Base-by-base conservation (phyloP, 2,888 invertebrate genomes). In the Lasioglossum morio region DNA sequence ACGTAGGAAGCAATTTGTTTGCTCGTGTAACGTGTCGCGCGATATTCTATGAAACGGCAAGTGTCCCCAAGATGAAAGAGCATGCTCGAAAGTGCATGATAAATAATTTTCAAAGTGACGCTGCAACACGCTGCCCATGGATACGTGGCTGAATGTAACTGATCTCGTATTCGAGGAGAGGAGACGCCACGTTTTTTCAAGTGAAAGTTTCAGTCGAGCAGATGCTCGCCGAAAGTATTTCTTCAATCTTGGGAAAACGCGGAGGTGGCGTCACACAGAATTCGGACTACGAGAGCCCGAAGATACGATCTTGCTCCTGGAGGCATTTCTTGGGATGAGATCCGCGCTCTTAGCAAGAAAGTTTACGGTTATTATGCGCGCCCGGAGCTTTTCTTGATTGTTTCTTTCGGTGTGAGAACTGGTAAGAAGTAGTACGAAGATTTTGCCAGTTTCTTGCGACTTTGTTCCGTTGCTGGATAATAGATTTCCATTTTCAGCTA, bases 31-130 rank as follows among this genome's bases (percentile, higher is more conserved):
- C 16, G 66, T 46, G 75, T 76, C 66, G 30, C 57, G 34, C 19
- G 23, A 73, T 48, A 48, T 79, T 70, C n/a, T 19, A n/a, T 37
- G 46, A 83, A 85, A 40, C n/a, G 43, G 34, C 30, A 23, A 10
- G 30, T 16, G 16, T 37, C 70, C 12, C 34, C 77, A 46, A n/a
- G 77, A 74, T 48, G 23, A 16, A 72, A n/a, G 46, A 63, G 12
- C 82, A 57, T 27, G 60, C 57, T 53, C 40, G 46, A 80, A 83
- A 66, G 84, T 43, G 60, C 66, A 72, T 77, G 84, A 80, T 73
- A 83, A 84, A 88, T 79, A 87, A 87, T 87, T 83, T 83, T 37
- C 60, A 70, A 27, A 86, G 53, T 69, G 60, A 34, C 37, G 34
- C 34, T 16, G 60, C 53, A n/a, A 57, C 16, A 34, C 57, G 16